phyloP scores from a whole-genome alignment of 2,888 invertebrate species.

The Thecocarcelia acutangulata region DNA sequence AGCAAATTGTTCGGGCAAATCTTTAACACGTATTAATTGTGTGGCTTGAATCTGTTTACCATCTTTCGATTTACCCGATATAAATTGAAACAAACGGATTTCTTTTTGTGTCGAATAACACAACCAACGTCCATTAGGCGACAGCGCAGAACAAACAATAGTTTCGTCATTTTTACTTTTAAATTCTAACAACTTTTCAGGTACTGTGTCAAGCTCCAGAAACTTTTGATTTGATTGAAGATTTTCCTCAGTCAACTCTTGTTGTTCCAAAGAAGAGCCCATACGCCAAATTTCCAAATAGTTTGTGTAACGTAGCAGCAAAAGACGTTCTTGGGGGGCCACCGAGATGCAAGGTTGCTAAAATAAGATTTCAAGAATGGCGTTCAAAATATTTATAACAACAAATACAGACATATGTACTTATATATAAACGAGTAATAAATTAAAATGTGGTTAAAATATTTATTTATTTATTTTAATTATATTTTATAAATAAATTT shows the following conservation, averaged over 20 bases:
- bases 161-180: slow-evolving; percentile 85
- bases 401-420: no score
- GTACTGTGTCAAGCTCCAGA: slow-evolving; percentile 80
- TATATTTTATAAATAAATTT: no score
- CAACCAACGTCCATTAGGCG: slow-evolving; percentile 87
- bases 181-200: slow-evolving; percentile 87
- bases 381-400: no score
- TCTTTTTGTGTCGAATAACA: slow-evolving; percentile 88
- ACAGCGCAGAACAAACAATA: slow-evolving; percentile 87
- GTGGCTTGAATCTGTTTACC: slow-evolving; percentile 64
- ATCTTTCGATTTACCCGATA: slow-evolving; percentile 71
- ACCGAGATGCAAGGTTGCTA: slow-evolving; percentile 83
- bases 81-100: slow-evolving; percentile 83
- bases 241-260: slow-evolving; percentile 49
- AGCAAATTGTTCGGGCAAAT: slow-evolving; percentile 78
- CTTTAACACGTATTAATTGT: slow-evolving; percentile 77
- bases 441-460: no score
- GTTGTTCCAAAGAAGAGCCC: slow-evolving; percentile 79
- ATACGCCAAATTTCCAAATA: slow-evolving; percentile 86
- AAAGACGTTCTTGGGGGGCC: slow-evolving; percentile 82
- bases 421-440: no score
- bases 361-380: slow-evolving; percentile 57
- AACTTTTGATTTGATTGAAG: slow-evolving; percentile 58
- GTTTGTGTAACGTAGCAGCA: slow-evolving; percentile 84
- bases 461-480: no score